These are phyloP conservation scores for Patiria pectinifera DNA, from an alignment of 53 echinoderm and acorn worm species.

Conservation along the genomic window DNA sequence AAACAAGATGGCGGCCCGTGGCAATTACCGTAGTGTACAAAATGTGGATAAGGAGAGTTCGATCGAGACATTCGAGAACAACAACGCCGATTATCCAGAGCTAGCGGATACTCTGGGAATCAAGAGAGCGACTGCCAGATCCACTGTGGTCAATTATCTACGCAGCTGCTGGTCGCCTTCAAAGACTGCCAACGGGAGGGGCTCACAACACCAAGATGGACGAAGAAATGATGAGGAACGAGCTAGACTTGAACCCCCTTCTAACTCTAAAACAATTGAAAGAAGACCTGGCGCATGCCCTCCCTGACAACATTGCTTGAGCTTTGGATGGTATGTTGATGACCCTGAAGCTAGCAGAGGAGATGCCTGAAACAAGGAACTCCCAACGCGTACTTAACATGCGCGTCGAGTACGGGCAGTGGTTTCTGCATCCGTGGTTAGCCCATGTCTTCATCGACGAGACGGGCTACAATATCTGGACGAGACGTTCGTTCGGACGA, in stretches of 20 bases:
- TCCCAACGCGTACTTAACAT: conserved; percentile 32
- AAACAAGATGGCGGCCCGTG: too few relatives aligned
- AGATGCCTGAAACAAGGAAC: conserved; percentile 53
- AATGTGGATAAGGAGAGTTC: conserved; percentile 22
- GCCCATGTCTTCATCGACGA: conserved; percentile 15
- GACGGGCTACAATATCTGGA: too few relatives aligned
- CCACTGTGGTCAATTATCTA: conserved; percentile 46
- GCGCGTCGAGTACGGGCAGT: conserved; percentile 36
- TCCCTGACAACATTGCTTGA: conserved; percentile 38
- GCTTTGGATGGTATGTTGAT: neutral
- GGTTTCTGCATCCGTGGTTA: conserved; percentile 27
- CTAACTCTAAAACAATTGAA: conserved; percentile 24
- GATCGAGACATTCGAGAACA: conserved; percentile 50
- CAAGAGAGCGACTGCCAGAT: conserved; percentile 51
- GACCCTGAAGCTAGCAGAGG: conserved; percentile 29
- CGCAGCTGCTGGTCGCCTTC: conserved; percentile 18
- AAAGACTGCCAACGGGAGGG: conserved; percentile 60
- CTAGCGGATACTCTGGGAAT: conserved; percentile 58
- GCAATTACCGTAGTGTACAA: too few relatives aligned
- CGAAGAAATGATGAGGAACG: conserved; percentile 39
- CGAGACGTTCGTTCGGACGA: too few relatives aligned
- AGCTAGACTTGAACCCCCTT: neutral
- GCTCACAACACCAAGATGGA: conserved; percentile 54
- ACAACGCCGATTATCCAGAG: conserved; percentile 40
- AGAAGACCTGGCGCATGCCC: neutral